Conservation (phyloP, 1,140 invertebrate species). For the Macrosteles quadrilineatus region DNA sequence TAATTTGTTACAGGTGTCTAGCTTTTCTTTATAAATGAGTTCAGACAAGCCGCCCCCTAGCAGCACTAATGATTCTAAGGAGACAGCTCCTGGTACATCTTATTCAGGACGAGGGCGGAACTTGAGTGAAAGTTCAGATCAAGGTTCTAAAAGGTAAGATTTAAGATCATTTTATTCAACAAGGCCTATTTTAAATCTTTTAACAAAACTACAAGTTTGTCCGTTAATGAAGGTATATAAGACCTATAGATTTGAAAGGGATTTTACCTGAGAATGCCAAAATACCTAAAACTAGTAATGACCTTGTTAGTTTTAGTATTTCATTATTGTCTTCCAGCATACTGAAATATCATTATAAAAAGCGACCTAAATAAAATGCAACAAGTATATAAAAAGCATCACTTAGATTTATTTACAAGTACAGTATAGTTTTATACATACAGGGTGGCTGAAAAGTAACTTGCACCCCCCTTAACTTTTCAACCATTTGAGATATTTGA, state of each 20-base stretch:
- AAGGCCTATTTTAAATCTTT: neutral
- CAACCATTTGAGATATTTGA: too few relatives aligned
- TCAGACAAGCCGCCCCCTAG: neutral
- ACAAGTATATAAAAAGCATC: too few relatives aligned
- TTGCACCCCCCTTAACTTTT: too few relatives aligned
- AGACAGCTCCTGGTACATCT: neutral
- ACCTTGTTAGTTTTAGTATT: neutral
- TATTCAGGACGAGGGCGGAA: neutral
- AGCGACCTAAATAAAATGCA: too few relatives aligned
- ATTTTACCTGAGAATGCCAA: neutral
- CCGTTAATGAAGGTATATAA: neutral
- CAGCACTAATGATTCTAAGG: neutral
- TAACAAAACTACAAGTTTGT: neutral
- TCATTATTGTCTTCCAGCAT: neutral
- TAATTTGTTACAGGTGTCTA: neutral
- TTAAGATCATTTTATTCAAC: neutral
- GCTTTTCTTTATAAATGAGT: neutral
- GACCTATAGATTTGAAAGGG: neutral
- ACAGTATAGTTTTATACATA: too few relatives aligned
- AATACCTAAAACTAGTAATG: neutral
- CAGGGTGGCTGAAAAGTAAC: too few relatives aligned
- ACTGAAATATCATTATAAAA: neutral
- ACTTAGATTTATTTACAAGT: too few relatives aligned
- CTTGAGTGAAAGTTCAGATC: conserved; percentile 7
- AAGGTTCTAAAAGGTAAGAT: neutral